A percentile compares a stretch with the other conserved stretches of the same genome.
Conservation (phyloP, 2,888 invertebrate genomes). For the Capitulum mitella region DNA sequence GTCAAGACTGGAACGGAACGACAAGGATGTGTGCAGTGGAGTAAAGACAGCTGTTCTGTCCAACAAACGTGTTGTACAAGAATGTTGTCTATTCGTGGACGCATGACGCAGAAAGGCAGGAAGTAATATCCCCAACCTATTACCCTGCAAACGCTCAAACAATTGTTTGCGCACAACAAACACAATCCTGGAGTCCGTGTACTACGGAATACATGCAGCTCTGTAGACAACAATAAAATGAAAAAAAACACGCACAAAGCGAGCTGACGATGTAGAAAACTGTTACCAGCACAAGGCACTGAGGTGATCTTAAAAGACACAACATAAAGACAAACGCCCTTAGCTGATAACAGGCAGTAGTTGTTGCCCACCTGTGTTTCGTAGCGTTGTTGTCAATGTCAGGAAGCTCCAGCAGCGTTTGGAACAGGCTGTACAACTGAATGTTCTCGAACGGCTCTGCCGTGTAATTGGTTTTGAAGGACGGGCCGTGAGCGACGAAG, state of each 20-base stretch:
- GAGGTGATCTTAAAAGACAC: neutral
- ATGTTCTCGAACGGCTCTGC: slow-evolving; percentile 35
- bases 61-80: too few relatives aligned
- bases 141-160: too few relatives aligned
- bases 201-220: too few relatives aligned
- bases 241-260: too few relatives aligned
- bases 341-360: neutral
- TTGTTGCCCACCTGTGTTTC: neutral
- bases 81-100: neutral
- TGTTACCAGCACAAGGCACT: too few relatives aligned
- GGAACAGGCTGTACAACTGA: slow-evolving; percentile 35
- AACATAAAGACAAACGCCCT: neutral
- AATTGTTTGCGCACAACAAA: too few relatives aligned
- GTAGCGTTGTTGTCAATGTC: neutral
- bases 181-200: too few relatives aligned
- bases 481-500: slow-evolving; percentile 34
- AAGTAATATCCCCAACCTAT: too few relatives aligned
- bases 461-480: slow-evolving; percentile 30
- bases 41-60: too few relatives aligned
- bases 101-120: too few relatives aligned
- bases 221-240: too few relatives aligned
- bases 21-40: neutral
- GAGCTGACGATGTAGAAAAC: too few relatives aligned
- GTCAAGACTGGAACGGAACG: neutral
- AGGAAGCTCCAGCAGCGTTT: slow-evolving; percentile 30